Conservation (phyloP, 2,797 vertebrate genomes). For the Chelidonichthys spinosus region DNA sequence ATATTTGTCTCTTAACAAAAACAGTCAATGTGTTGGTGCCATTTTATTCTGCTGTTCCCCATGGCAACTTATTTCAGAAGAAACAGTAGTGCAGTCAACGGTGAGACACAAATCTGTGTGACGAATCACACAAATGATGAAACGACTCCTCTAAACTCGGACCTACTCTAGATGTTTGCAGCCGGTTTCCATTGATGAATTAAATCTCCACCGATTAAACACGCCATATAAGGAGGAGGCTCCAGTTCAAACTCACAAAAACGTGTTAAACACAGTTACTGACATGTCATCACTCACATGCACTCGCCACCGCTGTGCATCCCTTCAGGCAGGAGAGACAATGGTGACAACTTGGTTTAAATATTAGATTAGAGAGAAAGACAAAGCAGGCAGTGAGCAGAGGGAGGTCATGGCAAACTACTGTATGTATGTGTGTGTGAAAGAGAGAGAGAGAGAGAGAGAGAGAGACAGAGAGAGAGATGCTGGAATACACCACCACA, state of each 20-base stretch:
- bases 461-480: conserved; percentile 25
- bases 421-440: conserved; percentile 24
- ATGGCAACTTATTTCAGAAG: too few relatives aligned
- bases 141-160: too few relatives aligned
- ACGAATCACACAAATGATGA: too few relatives aligned
- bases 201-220: not conserved
- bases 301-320: not conserved
- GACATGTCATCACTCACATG: conserved; percentile 15
- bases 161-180: not conserved
- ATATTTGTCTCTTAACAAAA: too few relatives aligned
- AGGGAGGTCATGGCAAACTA: conserved; percentile 61
- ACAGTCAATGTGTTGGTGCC: too few relatives aligned
- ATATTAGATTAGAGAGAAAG: conserved; percentile 55
- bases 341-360: conserved; percentile 46
- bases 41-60: too few relatives aligned
- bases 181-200: not conserved
- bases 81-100: too few relatives aligned
- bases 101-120: too few relatives aligned
- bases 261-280: not conserved
- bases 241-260: not conserved
- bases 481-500: conserved; percentile 67
- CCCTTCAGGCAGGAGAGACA: conserved; percentile 45
- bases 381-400: conserved; percentile 63
- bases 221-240: not conserved
- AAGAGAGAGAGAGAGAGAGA: not conserved